Evolutionary conservation across 2,113 vertebrate species (phyloP).

Genomic region (Misgurnus anguillicaudatus): DNA sequence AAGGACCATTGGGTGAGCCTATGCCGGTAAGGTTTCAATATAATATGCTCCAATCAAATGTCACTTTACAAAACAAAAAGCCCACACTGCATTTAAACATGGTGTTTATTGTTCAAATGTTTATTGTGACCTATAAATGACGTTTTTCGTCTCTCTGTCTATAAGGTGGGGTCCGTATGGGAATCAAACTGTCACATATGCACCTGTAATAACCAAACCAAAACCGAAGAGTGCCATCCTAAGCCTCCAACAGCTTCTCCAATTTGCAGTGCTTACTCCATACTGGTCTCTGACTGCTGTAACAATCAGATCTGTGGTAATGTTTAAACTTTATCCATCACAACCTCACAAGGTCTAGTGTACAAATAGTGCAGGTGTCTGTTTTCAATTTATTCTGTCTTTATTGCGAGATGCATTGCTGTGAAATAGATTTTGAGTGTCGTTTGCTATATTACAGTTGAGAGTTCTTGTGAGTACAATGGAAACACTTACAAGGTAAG

Average conservation of each 20-base stretch:
- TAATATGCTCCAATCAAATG: not conserved
- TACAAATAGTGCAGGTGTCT: not conserved
- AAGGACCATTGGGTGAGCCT: slow-evolving; percentile 66
- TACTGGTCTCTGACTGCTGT: slow-evolving; percentile 60
- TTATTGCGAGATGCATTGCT: not conserved
- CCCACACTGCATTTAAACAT: too few species aligned
- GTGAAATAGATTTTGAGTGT: slow-evolving; percentile 4
- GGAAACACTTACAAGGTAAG: slow-evolving; percentile 61
- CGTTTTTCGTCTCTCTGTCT: slow-evolving; percentile 22
- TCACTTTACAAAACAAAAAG: not conserved
- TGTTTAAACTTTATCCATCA: not conserved
- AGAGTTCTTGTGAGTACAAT: slow-evolving; percentile 65
- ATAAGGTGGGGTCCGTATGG: slow-evolving; percentile 70
- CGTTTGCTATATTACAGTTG: slow-evolving; percentile 60
- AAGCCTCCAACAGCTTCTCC: not conserved
- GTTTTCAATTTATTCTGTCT: too few species aligned
- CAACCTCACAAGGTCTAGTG: not conserved
- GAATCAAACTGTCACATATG: slow-evolving; percentile 66
- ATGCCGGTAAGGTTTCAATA: slow-evolving; percentile 56
- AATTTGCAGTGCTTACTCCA: slow-evolving; percentile 39
- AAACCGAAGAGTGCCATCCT: slow-evolving; percentile 58
- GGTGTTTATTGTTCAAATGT: not conserved
- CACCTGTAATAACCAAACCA: slow-evolving; percentile 65
- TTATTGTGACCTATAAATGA: not conserved
- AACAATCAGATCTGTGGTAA: slow-evolving; percentile 62